These are phyloP conservation scores for Koerneria pararmatus DNA, from an alignment of 2,888 invertebrate species.

Conservation along the genomic window DNA sequence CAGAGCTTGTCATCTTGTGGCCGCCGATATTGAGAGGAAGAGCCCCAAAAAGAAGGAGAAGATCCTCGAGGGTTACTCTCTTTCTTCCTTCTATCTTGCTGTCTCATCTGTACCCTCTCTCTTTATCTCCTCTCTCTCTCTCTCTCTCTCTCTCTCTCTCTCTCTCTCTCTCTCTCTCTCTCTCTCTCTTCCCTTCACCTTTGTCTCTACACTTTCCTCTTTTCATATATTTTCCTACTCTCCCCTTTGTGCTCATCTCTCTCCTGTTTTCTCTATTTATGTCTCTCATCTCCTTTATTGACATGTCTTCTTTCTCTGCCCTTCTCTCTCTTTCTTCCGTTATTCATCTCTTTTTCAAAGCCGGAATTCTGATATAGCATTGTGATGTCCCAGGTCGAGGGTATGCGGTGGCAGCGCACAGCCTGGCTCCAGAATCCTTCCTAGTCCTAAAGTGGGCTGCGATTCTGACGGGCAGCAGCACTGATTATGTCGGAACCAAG, in stretches of 20 bases:
- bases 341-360: background rate
- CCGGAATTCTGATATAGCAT: too few relatives aligned
- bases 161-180: background rate
- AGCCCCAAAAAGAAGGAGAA: slow-evolving; percentile 42
- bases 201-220: background rate
- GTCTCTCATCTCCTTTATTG: too few relatives aligned
- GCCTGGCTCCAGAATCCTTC: slow-evolving; percentile 39
- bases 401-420: slow-evolving; percentile 43
- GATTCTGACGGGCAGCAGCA: slow-evolving; percentile 43
- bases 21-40: slow-evolving; percentile 29
- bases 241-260: background rate
- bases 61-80: slow-evolving; percentile 43
- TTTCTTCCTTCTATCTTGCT: background rate
- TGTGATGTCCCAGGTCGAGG: slow-evolving; percentile 33
- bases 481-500: slow-evolving; percentile 53
- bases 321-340: background rate
- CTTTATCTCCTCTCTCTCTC: background rate
- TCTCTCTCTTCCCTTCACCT: background rate
- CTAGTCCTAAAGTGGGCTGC: slow-evolving; percentile 52
- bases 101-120: too few relatives aligned
- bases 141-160: background rate
- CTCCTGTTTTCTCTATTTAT: background rate
- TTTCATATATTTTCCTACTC: background rate
- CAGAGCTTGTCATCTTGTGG: slow-evolving; percentile 39
- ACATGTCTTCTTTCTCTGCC: background rate